Conservation (phyloP, 2,797 vertebrate genomes). For the Pangasius krempfi region DNA sequence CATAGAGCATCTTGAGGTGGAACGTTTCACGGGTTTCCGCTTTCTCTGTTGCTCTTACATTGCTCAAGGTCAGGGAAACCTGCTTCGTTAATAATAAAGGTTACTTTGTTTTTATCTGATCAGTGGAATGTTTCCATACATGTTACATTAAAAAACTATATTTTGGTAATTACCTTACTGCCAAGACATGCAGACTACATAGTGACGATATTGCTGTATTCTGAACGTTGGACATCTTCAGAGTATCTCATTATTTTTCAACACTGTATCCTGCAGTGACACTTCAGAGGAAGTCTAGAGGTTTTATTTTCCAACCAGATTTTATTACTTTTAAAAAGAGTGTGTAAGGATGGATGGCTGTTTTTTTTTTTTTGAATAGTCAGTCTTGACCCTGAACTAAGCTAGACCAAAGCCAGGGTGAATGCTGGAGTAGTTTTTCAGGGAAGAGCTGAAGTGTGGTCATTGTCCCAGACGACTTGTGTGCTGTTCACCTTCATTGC, state of each 20-base stretch:
- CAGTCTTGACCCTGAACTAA: not conserved
- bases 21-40: not conserved
- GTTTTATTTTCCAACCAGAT: slow-evolving; percentile 34
- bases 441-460: not conserved
- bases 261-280: not conserved
- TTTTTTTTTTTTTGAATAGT: not conserved
- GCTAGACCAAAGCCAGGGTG: slow-evolving; percentile 2
- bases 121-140: not conserved
- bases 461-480: not conserved
- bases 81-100: not conserved
- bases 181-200: not conserved
- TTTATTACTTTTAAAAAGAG: slow-evolving; percentile 31
- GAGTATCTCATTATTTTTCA: slow-evolving; percentile 11
- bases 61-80: slow-evolving; percentile 3
- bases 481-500: slow-evolving; percentile 12
- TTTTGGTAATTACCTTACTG: slow-evolving; percentile 3
- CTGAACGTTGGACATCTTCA: not conserved
- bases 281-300: not conserved
- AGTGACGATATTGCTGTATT: not conserved
- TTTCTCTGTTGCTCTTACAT: not conserved
- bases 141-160: not conserved
- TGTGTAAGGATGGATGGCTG: not conserved
- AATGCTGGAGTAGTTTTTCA: slow-evolving; percentile 13
- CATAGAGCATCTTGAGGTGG: not conserved
- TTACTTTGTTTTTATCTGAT: not conserved